Percentiles rank a stretch among this genome's conserved stretches.
These are phyloP conservation scores for Seriola quinqueradiata DNA, from an alignment of 2,113 vertebrate genomes.

Conservation along the genomic window DNA sequence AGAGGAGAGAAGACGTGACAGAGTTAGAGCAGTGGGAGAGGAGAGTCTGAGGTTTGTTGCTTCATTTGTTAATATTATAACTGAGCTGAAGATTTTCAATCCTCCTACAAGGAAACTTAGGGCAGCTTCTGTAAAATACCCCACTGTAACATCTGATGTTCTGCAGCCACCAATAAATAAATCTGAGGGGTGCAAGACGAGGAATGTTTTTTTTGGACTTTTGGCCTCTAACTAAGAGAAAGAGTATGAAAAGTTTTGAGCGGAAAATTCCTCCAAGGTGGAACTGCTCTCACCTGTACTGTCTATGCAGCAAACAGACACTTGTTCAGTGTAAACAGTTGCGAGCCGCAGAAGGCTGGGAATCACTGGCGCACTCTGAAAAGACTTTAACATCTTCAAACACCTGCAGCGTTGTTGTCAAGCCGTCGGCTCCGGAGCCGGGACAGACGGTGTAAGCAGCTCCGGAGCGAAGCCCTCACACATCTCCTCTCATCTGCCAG, in stretches of 20 bases:
- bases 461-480: slow-evolving; percentile 9
- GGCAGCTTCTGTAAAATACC: not conserved
- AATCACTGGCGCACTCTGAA: not conserved
- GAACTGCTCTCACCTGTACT: no score
- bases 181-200: not conserved
- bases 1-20: not conserved
- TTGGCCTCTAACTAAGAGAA: not conserved
- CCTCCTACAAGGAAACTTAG: not conserved
- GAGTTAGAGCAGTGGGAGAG: not conserved
- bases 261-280: not conserved
- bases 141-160: not conserved
- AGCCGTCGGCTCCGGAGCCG: not conserved
- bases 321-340: not conserved
- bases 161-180: not conserved
- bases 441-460: not conserved
- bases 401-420: not conserved
- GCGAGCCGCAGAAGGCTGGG: no score
- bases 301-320: no score
- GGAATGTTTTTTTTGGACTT: not conserved
- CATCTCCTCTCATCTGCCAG: slow-evolving; percentile 14
- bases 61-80: no score
- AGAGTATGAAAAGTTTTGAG: not conserved
- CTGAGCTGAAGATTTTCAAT: no score
- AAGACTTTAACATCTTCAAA: not conserved
- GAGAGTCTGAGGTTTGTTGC: no score